Evolutionary conservation across 1,140 invertebrate genomes (phyloP), one percentile per base, ranked within the genome.

Genomic region (Nilaparvata lugens): DNA sequence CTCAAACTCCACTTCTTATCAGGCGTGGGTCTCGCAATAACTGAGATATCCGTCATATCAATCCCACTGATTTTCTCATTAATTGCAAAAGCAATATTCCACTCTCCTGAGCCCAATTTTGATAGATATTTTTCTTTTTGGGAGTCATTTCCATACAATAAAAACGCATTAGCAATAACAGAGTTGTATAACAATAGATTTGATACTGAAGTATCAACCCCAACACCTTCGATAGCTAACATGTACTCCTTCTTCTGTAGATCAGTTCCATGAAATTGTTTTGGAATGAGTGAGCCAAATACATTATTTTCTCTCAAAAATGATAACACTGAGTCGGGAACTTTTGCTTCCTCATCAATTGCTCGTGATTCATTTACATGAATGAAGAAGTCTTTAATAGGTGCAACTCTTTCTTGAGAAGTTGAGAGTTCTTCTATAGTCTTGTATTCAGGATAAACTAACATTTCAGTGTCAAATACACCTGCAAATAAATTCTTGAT

Each of bases 361-460:
- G 25, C 19, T 23, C 35, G 25, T 2, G 57, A 31, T 7, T 59
- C 45, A 23, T 51, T 48, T 18, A 51, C 52, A 28, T 13, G 25
- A 7, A 51, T 25, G 25, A 59, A 45, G 19, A 51, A 59, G 19
- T 52, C 45, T 31, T 59, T 51, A 35, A 16, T 16, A 16, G 57
- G 57, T 4, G 18, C 11, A 16, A 52, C 18, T 23, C 40, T 43
- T 3, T 59, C 52, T 28, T 80, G 69, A 2, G 86, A 69, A 16
- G 72, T 81, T 62, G 83, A 78, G 25, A 72, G 70, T 58, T 78
- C 73, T 56, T 85, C 82, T 28, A 73, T 71, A 51, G 74, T 71
- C 48, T 74, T 67, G 52, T 79, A 74, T 67, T 77, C 72, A 4
- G 76, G 76, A 66, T 68, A 78, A 5, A 70, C 71, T 23, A 78